phyloP scores from a whole-genome alignment of 92 coral and sea anemone genomes.

The Parazoanthus darwini region DNA sequence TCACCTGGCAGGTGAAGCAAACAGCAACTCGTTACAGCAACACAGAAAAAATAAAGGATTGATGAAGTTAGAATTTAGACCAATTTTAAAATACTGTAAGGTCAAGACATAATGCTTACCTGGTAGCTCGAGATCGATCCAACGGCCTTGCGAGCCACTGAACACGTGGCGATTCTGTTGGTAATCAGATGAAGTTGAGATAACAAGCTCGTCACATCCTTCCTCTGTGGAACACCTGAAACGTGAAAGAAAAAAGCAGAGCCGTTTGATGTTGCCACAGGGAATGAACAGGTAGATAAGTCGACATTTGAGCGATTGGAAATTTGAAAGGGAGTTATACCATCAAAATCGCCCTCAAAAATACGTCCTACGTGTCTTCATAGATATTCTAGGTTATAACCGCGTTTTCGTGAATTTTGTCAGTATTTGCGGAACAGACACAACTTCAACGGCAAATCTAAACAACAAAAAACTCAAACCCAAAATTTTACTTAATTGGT shows the following conservation, averaged over 20 bases:
- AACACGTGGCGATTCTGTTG: slow-evolving; percentile 94
- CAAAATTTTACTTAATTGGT: background rate
- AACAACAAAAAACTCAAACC: background rate
- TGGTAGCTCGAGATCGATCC: slow-evolving; percentile 97
- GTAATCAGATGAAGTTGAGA: slow-evolving; percentile 82
- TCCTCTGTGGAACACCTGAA: slow-evolving; percentile 92
- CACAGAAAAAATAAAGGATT: background rate
- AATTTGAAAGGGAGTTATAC: no score
- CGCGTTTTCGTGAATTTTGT: no score
- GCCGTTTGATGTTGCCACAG: background rate
- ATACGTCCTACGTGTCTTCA: no score
- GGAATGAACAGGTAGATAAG: no score
- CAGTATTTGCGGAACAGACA: no score
- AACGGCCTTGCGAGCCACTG: slow-evolving; percentile 88
- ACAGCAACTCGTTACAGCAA: background rate
- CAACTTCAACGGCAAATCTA: no score
- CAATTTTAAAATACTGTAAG: no score
- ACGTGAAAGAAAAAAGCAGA: background rate
- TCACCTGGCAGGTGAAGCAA: slow-evolving; percentile 65
- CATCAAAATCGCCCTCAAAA: no score
- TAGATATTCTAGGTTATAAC: no score
- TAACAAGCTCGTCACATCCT: slow-evolving; percentile 88
- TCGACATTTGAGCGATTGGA: no score
- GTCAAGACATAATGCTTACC: slow-evolving; percentile 47
- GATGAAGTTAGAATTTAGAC: no score